Percentiles rank a stretch among this genome's conserved stretches.
These are phyloP conservation scores for Autographa pulchrina DNA, from an alignment of 2,888 invertebrate genomes.

Conservation along the genomic window DNA sequence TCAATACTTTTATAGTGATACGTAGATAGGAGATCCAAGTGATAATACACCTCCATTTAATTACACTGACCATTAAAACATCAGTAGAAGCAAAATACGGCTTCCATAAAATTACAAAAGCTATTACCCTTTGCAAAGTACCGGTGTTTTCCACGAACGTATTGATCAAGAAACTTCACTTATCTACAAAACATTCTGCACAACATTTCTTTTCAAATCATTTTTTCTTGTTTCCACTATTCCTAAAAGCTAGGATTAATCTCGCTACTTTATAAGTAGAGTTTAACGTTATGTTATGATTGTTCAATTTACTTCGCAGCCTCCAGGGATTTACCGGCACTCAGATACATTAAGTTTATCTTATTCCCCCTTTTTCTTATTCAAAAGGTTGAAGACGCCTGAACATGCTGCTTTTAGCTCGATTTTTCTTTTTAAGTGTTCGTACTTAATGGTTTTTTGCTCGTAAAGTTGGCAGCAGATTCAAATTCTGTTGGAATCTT, in stretches of 20 bases:
- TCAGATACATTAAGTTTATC: slow-evolving; percentile 65
- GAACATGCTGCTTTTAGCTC: slow-evolving; percentile 23
- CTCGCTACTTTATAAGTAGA: slow-evolving; percentile 16
- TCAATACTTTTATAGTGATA: too few relatives aligned
- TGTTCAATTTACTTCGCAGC: slow-evolving; percentile 61
- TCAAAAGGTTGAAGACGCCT: slow-evolving; percentile 36
- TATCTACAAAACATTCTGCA: not conserved
- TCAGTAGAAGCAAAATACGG: too few relatives aligned
- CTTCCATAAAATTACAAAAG: too few relatives aligned
- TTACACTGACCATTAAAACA: too few relatives aligned
- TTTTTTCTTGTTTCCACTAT: not conserved
- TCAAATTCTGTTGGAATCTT: slow-evolving; percentile 3
- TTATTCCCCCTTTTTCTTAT: slow-evolving; percentile 37
- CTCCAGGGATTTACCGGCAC: slow-evolving; percentile 54
- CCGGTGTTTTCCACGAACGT: too few relatives aligned
- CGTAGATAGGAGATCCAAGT: too few relatives aligned
- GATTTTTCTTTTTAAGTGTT: slow-evolving; percentile 25
- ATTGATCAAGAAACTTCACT: not conserved
- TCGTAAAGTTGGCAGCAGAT: slow-evolving; percentile 5
- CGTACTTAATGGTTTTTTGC: slow-evolving; percentile 8
- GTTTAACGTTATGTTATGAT: slow-evolving; percentile 55
- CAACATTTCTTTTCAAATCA: not conserved
- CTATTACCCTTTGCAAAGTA: too few relatives aligned
- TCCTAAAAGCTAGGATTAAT: slow-evolving; percentile 15
- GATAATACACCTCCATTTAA: too few relatives aligned